A percentile compares a stretch with the other conserved stretches of the same genome.
phyloP scores from a whole-genome alignment of 2,113 vertebrate genomes.

The Gnathonemus echidnorhynchus region DNA sequence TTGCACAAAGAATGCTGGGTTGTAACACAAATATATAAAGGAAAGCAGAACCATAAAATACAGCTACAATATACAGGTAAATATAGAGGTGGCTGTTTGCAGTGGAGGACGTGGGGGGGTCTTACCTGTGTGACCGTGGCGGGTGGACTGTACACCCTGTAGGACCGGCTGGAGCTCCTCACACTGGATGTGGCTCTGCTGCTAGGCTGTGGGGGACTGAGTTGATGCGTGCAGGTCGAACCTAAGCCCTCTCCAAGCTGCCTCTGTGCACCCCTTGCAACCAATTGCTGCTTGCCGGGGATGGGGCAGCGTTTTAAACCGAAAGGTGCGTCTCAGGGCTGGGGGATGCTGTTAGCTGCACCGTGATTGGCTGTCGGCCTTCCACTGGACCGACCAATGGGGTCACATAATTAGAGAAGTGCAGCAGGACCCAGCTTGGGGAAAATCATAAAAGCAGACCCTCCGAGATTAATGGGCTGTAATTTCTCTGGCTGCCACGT shows the following conservation, averaged over 20 bases:
- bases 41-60: not conserved
- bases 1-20: not conserved
- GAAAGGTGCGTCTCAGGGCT: conserved; percentile 37
- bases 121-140: not conserved
- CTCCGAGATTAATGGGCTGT: conserved; percentile 23
- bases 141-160: not conserved
- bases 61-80: not conserved
- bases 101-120: not conserved
- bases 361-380: conserved; percentile 45
- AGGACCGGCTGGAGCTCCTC: not conserved
- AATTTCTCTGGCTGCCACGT: conserved; percentile 16
- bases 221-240: conserved; percentile 18
- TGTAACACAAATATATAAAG: not conserved
- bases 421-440: not conserved
- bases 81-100: not conserved
- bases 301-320: conserved; percentile 53
- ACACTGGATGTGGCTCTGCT: not conserved
- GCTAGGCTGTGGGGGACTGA: conserved; percentile 12
- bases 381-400: conserved; percentile 45
- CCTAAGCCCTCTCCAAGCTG: conserved; percentile 26
- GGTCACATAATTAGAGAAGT: conserved; percentile 23
- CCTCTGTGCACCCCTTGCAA: conserved; percentile 33
- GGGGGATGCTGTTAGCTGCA: conserved; percentile 25
- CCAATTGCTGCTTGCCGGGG: conserved; percentile 36
- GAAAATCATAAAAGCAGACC: conserved; percentile 18